A percentile compares a stretch with the other conserved stretches of the same genome.
Evolutionary conservation across 1,140 invertebrate genomes (phyloP).

Genomic region (Vollenhovia emeryi): DNA sequence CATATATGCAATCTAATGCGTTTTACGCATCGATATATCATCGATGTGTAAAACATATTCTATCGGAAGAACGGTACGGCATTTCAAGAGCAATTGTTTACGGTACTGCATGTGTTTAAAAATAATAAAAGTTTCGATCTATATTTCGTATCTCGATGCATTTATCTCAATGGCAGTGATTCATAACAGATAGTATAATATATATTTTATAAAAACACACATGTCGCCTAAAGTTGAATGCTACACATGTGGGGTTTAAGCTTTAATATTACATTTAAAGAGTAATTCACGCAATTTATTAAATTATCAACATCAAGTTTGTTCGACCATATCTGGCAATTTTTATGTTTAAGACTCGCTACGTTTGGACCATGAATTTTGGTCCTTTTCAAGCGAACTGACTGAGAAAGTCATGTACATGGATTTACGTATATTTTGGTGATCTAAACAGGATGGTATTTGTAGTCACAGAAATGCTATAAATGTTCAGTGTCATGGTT

Average conservation of each 20-base stretch:
- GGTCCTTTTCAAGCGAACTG: too few relatives aligned
- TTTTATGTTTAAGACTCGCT: too few relatives aligned
- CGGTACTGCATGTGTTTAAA: neutral
- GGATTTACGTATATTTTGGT: too few relatives aligned
- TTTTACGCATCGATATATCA: neutral
- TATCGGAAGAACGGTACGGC: neutral
- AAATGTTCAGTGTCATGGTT: too few relatives aligned
- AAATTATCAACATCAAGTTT: too few relatives aligned
- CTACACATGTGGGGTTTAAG: neutral
- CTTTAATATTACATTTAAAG: neutral
- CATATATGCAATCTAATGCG: neutral
- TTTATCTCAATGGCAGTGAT: neutral
- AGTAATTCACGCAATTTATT: neutral
- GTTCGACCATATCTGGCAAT: too few relatives aligned
- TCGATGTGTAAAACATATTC: conserved; percentile 21
- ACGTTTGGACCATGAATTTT: too few relatives aligned
- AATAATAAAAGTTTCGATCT: neutral
- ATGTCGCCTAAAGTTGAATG: neutral
- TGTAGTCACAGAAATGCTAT: too few relatives aligned
- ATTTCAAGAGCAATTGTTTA: neutral
- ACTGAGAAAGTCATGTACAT: too few relatives aligned
- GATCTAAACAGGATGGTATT: too few relatives aligned
- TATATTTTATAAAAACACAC: neutral
- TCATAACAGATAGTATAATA: neutral
- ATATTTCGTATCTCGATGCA: neutral